phyloP scores from a whole-genome alignment of 2,888 invertebrate genomes.

The Eristalinus aeneus region DNA sequence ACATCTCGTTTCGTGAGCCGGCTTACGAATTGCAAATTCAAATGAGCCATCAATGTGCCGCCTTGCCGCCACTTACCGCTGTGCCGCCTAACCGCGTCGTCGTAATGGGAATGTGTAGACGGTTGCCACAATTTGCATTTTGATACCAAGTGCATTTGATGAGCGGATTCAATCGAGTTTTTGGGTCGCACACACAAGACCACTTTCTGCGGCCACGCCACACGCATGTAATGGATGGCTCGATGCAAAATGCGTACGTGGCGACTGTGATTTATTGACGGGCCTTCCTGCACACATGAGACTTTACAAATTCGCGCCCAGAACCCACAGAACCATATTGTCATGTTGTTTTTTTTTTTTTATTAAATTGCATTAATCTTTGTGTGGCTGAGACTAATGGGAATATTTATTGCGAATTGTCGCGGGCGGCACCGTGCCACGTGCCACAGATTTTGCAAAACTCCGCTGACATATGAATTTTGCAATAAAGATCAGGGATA shows the following conservation, averaged over 20 bases:
- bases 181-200: conserved; percentile 32
- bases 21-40: conserved; percentile 50
- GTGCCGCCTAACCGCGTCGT: not conserved
- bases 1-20: conserved; percentile 55
- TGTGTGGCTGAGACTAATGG: conserved; percentile 53
- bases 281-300: not conserved
- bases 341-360: conserved; percentile 24
- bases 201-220: not conserved
- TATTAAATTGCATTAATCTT: conserved; percentile 55
- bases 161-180: conserved; percentile 22
- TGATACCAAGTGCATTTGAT: conserved; percentile 45
- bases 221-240: not conserved
- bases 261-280: not conserved
- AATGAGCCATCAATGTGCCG: conserved; percentile 59
- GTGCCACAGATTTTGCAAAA: conserved; percentile 63
- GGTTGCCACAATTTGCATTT: conserved; percentile 31
- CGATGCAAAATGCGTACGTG: not conserved
- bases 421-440: conserved; percentile 55
- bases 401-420: conserved; percentile 57
- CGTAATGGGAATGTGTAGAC: conserved; percentile 52
- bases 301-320: conserved; percentile 10
- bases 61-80: not conserved
- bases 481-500: conserved; percentile 26
- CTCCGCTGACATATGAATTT: conserved; percentile 16
- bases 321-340: conserved; percentile 21